Evolutionary conservation across 92 coral and sea anemone species (phyloP).

Genomic region (Palythoa heliodiscus): DNA sequence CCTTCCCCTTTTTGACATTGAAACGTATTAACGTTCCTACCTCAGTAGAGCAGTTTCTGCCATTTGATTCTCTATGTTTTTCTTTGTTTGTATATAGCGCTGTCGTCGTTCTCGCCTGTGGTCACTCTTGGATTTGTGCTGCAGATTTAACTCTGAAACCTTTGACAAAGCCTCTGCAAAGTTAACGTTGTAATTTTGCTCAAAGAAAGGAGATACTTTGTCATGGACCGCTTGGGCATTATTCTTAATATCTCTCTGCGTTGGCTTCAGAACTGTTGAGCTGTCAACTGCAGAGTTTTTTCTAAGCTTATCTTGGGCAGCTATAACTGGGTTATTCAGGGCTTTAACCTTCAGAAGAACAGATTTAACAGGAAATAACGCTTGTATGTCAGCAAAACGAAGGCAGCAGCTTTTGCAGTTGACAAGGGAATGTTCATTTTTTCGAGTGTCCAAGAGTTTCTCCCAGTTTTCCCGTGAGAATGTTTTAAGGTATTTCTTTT

Average conservation of each 20-base stretch:
- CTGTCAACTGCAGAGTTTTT: slow-evolving; percentile 15
- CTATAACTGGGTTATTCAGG: slow-evolving; percentile 44
- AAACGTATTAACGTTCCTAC: slow-evolving; percentile 39
- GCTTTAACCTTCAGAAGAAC: slow-evolving; percentile 48
- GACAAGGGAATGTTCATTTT: slow-evolving; percentile 55
- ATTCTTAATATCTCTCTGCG: slow-evolving; percentile 37
- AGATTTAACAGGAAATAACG: slow-evolving; percentile 58
- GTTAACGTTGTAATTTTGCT: slow-evolving; percentile 33
- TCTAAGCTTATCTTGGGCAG: slow-evolving; percentile 24
- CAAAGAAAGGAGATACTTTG: slow-evolving; percentile 32
- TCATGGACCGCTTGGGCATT: slow-evolving; percentile 47
- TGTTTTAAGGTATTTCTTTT: slow-evolving; percentile 48
- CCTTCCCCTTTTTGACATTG: not conserved
- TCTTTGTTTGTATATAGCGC: slow-evolving; percentile 28
- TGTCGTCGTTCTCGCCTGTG: slow-evolving; percentile 14
- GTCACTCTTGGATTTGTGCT: slow-evolving; percentile 37
- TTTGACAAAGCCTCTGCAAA: slow-evolving; percentile 46
- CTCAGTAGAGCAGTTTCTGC: slow-evolving; percentile 60
- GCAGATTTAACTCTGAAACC: slow-evolving; percentile 43
- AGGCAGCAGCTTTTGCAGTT: slow-evolving; percentile 61
- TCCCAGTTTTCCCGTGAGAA: slow-evolving; percentile 59
- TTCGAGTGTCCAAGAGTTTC: slow-evolving; percentile 20
- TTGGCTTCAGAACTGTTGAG: slow-evolving; percentile 48
- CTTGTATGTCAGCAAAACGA: slow-evolving; percentile 40
- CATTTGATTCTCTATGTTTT: slow-evolving; percentile 58